Percentiles rank a stretch among this genome's conserved stretches.
Evolutionary conservation across 2,888 invertebrate genomes (phyloP).

Genomic region (Polietes domitor): DNA sequence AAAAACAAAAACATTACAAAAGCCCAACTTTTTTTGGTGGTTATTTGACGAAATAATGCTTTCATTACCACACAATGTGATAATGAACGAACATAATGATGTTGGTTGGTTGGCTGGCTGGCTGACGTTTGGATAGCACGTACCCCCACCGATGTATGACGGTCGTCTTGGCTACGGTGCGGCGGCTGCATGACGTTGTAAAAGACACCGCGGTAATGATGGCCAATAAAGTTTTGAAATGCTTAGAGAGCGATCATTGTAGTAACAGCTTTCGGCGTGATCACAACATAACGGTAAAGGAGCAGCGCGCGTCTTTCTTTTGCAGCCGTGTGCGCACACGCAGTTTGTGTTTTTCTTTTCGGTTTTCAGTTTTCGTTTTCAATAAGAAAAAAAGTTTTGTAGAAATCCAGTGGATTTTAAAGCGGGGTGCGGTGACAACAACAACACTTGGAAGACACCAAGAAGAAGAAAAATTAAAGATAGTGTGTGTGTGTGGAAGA

Average conservation of each 20-base stretch:
- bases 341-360: neutral
- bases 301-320: conserved; percentile 42
- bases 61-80: conserved; percentile 58
- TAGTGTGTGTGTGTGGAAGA: conserved; percentile 2
- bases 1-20: neutral
- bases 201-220: conserved; percentile 39
- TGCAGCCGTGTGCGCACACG: neutral
- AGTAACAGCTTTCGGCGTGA: conserved; percentile 73
- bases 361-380: neutral
- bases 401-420: too few species aligned
- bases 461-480: neutral
- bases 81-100: conserved; percentile 49
- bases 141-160: conserved; percentile 14
- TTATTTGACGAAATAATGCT: conserved; percentile 28
- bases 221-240: conserved; percentile 63
- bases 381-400: too few species aligned
- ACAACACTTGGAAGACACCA: conserved; percentile 1
- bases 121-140: conserved; percentile 54
- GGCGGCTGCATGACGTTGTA: conserved; percentile 40
- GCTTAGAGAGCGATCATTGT: conserved; percentile 72
- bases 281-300: conserved; percentile 69
- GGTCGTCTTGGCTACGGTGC: neutral
- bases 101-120: too few species aligned
- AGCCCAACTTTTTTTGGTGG: neutral
- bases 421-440: too few species aligned